These are phyloP conservation scores for Cavia aperea DNA, from an alignment of 2,113 vertebrate genomes.

Conservation along the genomic window DNA sequence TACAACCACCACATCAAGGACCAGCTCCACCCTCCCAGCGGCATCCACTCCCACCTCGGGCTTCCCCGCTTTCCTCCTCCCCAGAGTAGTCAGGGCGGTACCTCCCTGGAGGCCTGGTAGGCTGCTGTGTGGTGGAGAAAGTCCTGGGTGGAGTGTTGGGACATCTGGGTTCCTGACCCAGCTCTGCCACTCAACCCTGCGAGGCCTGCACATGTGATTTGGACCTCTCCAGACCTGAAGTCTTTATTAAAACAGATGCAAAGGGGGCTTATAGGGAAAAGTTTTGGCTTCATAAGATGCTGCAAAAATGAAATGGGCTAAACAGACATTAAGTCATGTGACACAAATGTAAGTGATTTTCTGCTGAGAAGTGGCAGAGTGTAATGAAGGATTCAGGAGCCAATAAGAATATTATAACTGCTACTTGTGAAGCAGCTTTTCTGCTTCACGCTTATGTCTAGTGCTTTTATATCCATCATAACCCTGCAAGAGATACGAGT, in stretches of 20 bases:
- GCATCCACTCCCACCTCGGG: constrained; percentile 6
- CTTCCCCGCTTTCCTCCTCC: not conserved
- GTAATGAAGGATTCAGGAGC: not conserved
- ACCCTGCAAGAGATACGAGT: not conserved
- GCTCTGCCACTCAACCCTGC: not conserved
- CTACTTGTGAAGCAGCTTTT: not conserved
- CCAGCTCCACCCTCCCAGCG: constrained; percentile 37
- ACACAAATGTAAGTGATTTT: not conserved
- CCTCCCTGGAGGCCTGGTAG: constrained; percentile 1
- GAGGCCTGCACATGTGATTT: not conserved
- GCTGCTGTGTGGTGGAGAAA: constrained; percentile 4
- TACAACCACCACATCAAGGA: constrained; percentile 60
- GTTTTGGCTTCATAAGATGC: not conserved
- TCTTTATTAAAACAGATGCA: not conserved
- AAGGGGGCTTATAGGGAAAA: not conserved
- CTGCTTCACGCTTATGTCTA: not conserved
- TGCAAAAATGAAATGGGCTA: not conserved
- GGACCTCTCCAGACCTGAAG: not conserved
- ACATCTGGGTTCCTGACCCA: not conserved
- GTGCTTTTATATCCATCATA: not conserved
- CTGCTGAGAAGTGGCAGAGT: not conserved
- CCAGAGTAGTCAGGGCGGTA: not conserved
- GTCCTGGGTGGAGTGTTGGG: not conserved
- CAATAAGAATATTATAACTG: not conserved
- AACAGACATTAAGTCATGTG: not conserved